Evolutionary conservation across 2,113 vertebrate species (phyloP).

Genomic region (Bos indicus): DNA sequence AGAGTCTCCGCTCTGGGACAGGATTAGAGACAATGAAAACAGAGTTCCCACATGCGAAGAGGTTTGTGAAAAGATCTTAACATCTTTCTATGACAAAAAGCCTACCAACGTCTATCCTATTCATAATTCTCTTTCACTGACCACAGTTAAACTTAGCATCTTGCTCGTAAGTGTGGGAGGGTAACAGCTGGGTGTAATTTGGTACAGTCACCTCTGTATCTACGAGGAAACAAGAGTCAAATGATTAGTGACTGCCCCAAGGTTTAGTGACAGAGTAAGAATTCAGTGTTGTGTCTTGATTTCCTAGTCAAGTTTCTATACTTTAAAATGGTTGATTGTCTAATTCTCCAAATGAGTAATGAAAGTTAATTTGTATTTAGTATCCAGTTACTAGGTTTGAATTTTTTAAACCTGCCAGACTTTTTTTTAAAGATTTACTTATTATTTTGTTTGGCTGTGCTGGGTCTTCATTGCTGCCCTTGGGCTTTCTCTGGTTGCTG

Average conservation of each 20-base stretch:
- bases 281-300: background rate
- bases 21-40: constrained; percentile 85
- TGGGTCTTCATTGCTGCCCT: background rate
- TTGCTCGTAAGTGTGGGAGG: background rate
- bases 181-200: background rate
- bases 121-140: background rate
- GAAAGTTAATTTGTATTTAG: background rate
- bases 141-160: background rate
- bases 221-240: background rate
- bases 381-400: background rate
- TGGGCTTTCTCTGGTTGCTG: background rate
- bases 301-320: background rate
- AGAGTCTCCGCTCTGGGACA: constrained; percentile 91
- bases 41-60: constrained; percentile 90
- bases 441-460: background rate
- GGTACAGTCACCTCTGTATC: background rate
- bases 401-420: background rate
- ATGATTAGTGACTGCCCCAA: background rate
- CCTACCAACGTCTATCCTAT: background rate
- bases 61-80: constrained; percentile 71
- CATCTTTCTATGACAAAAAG: background rate
- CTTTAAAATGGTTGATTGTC: background rate
- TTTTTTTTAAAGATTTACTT: background rate
- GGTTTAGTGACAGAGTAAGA: background rate
- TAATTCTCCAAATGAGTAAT: background rate